Percentiles rank a stretch among this genome's conserved stretches.
Conservation (phyloP, 2,113 vertebrate genomes). For the Montifringilla adamsi region DNA sequence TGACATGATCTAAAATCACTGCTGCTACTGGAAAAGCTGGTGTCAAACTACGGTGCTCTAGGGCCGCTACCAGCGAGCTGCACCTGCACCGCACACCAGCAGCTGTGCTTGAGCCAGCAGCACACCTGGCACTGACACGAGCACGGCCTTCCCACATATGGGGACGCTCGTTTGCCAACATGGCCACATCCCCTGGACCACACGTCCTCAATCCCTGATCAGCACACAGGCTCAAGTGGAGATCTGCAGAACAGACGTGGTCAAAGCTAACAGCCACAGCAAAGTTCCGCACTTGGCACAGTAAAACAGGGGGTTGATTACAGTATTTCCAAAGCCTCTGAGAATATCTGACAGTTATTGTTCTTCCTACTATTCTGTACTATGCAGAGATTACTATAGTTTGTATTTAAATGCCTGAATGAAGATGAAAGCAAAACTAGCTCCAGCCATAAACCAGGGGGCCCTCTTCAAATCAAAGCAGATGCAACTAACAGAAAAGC, state of each 20-base stretch:
- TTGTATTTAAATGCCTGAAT: not conserved
- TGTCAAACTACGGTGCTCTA: not conserved
- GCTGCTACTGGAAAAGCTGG: not conserved
- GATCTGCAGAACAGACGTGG: not conserved
- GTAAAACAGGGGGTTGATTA: not conserved
- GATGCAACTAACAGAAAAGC: conserved; percentile 4
- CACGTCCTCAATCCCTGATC: not conserved
- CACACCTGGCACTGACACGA: not conserved
- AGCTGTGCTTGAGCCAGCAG: not conserved
- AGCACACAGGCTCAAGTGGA: rapidly evolving
- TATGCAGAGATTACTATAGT: not conserved
- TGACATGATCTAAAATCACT: not conserved
- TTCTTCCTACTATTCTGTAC: not conserved
- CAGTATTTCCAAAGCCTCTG: not conserved
- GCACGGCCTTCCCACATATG: rapidly evolving
- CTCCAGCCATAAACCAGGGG: conserved; percentile 26
- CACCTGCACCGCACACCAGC: not conserved
- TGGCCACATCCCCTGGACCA: not conserved
- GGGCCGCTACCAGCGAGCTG: not conserved
- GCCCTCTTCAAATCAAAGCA: conserved; percentile 35
- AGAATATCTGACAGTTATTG: not conserved
- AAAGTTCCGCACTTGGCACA: not conserved
- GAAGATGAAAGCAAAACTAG: conserved; percentile 42
- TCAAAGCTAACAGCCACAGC: not conserved
- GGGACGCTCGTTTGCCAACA: not conserved